Evolutionary conservation across 2,113 vertebrate genomes (phyloP), one percentile per base, ranked within the genome.

Genomic region (Felis catus): DNA sequence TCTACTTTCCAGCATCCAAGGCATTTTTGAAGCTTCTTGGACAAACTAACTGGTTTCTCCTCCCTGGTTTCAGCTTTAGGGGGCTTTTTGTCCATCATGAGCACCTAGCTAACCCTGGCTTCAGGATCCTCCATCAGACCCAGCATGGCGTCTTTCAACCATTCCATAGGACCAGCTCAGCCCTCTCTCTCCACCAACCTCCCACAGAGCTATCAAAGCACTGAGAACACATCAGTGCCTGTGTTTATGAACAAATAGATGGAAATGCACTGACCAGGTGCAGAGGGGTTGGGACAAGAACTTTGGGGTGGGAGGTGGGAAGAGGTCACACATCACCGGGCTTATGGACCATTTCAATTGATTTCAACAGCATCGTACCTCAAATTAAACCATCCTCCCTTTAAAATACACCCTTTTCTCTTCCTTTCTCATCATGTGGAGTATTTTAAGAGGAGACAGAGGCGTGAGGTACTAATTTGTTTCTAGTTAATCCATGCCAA

Each of bases 141-240:
- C 7, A 19, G 79, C 27, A 0, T 3, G 14, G 65, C 27, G 16
- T 7, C 73, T 87, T 55, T 27, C 13, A 9, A 21, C 80, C 29
- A 10, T 29, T 33, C 39, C 39, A 7, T 0, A 6, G 33, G 33
- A n/a, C 58, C 1, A 0, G n/a, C 14, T 15, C 4, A 21, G 11
- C 2, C 19, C 61, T 13, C 7, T 16, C 16, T 58, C 12, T 21
- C 18, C 12, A 0, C 21, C 51, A 25, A 0, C 3, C 2, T 2
- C 7, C 18, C 14, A 4, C n/a, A 1, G 18, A 16, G n/a, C 41
- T 2, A 4, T 36, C 12, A 8, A 14, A 74, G 8, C 48, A 5
- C 51, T 18, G 10, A 27, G 16, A 84, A 91, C 23, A 13, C 45
- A 14, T 31, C 3, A 7, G 27, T 14, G 11, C 19, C 0, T 10